These are phyloP conservation scores for Synanthedon andrenaeformis DNA, from an alignment of 2,888 invertebrate species.

Conservation along the genomic window DNA sequence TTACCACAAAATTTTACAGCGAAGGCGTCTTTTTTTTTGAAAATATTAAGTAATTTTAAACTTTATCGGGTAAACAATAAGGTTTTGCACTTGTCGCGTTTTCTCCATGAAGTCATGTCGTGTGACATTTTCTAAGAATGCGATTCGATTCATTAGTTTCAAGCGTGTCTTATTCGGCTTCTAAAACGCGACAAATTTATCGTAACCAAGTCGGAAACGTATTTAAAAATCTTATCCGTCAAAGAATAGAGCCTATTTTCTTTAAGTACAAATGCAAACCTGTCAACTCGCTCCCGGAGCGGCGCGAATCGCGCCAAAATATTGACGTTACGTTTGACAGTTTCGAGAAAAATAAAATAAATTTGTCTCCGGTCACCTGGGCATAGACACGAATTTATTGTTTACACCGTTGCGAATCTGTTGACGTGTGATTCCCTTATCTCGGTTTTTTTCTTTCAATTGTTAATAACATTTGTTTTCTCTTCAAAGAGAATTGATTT, in stretches of 20 bases:
- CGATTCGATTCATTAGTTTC: constrained; percentile 40
- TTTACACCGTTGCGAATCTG: constrained; percentile 40
- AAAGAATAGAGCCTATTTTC: too few relatives aligned
- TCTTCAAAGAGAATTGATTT: constrained; percentile 1
- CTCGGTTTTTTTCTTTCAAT: constrained; percentile 2
- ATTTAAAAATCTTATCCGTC: too few relatives aligned
- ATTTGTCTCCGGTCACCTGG: constrained; percentile 41
- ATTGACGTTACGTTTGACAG: constrained; percentile 54
- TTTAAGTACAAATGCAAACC: too few relatives aligned
- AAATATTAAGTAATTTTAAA: too few relatives aligned
- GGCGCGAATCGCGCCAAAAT: constrained; percentile 61
- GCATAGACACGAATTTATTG: constrained; percentile 18
- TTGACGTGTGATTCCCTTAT: constrained; percentile 11
- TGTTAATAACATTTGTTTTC: constrained; percentile 4
- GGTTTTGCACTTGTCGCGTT: too few relatives aligned
- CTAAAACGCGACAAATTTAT: constrained; percentile 8
- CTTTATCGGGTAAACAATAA: too few relatives aligned
- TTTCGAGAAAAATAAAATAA: constrained; percentile 19
- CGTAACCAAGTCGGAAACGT: too few relatives aligned
- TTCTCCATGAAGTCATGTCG: too few relatives aligned
- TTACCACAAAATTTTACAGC: not conserved
- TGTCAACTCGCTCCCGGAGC: constrained; percentile 32
- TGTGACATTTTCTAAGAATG: not conserved
- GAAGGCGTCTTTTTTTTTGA: not conserved
- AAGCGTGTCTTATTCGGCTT: constrained; percentile 45